Evolutionary conservation across 2,888 invertebrate species (phyloP).

Genomic region (Theretra japonica): DNA sequence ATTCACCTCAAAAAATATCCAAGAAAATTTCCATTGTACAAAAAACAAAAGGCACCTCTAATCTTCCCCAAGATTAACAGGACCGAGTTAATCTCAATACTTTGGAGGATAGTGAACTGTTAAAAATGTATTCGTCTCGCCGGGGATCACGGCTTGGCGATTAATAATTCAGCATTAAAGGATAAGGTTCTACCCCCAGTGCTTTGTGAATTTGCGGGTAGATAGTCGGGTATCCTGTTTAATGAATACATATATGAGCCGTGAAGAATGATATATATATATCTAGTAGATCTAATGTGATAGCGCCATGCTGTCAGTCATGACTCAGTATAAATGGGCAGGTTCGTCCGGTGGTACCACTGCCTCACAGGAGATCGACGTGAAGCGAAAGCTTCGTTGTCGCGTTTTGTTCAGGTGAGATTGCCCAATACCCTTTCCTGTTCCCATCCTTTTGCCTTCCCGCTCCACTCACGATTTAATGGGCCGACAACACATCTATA

Average conservation of each 20-base stretch:
- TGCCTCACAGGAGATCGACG: too few relatives aligned
- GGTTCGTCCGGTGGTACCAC: too few relatives aligned
- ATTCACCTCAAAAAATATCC: background rate
- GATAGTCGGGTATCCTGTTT: background rate
- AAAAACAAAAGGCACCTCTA: background rate
- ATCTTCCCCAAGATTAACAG: slow-evolving; percentile 10
- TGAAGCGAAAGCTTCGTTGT: too few relatives aligned
- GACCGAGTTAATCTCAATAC: slow-evolving; percentile 14
- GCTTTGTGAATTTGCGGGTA: background rate
- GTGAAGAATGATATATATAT: too few relatives aligned
- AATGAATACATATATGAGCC: background rate
- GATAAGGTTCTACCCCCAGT: slow-evolving; percentile 28
- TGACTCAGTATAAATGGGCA: too few relatives aligned
- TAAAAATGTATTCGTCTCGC: slow-evolving; percentile 26
- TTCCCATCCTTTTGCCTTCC: too few relatives aligned
- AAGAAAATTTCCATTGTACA: background rate
- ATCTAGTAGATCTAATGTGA: too few relatives aligned
- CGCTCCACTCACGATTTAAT: too few relatives aligned
- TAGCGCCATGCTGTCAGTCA: too few relatives aligned
- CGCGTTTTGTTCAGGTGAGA: too few relatives aligned
- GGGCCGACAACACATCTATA: too few relatives aligned
- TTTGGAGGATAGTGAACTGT: background rate
- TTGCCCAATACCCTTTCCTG: too few relatives aligned
- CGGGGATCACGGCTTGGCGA: slow-evolving; percentile 27
- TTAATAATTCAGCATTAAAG: slow-evolving; percentile 39